Conservation (phyloP, 1,140 invertebrate species). For the Brachionus koreanus region DNA sequence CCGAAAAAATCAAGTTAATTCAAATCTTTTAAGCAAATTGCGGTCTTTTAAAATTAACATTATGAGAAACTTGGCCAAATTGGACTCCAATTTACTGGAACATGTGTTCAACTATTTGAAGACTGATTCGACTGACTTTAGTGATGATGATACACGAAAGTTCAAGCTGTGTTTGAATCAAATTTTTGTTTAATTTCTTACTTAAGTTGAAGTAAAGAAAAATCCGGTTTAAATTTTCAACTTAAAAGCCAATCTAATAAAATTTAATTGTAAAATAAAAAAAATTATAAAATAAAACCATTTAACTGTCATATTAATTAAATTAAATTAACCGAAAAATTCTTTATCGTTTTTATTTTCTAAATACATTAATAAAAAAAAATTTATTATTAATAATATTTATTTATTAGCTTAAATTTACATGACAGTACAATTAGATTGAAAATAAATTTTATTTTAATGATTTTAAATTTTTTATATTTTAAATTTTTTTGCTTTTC, state of each 20-base stretch:
- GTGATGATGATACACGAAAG: background rate
- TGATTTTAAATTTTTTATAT: background rate
- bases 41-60: background rate
- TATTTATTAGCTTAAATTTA: background rate
- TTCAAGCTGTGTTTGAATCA: background rate
- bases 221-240: background rate
- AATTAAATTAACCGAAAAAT: background rate
- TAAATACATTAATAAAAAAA: background rate
- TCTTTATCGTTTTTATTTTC: background rate
- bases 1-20: constrained; percentile 11
- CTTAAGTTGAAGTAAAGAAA: background rate
- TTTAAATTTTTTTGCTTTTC: background rate
- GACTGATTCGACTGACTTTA: background rate
- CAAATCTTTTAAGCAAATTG: background rate
- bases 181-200: constrained; percentile 13
- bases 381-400: background rate
- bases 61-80: constrained; percentile 13
- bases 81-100: background rate
- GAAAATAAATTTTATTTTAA: background rate
- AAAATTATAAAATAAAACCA: background rate
- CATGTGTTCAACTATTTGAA: background rate
- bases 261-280: background rate
- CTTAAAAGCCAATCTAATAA: background rate
- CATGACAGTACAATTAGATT: background rate
- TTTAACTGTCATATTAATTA: background rate